Base-by-base conservation (phyloP, 2,113 vertebrate genomes). In the Channa maculata region DNA sequence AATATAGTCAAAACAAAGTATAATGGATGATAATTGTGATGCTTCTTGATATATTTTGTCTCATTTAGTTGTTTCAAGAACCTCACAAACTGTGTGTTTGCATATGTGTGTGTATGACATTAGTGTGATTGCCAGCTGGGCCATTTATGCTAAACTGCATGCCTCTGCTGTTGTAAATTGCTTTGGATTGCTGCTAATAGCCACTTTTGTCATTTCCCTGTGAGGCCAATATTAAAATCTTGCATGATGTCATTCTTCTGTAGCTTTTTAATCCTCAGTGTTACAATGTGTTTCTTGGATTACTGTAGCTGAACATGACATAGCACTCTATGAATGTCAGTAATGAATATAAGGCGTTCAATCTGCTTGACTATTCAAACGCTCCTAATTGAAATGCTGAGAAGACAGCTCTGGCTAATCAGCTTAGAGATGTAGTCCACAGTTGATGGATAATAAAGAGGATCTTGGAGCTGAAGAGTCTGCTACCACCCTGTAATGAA, bases 381-480 rank as follows among this genome's bases (percentile, higher is more conserved):
- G 71, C 50, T 86, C 70, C 70, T 90, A 92, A 92, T 92, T 92
- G 91, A 91, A 91, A 89, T 70, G 71, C 82, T 90, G 84, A 91
- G 88, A 88, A 88, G 89, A 77, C 74, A 67, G 89, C 88, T 83
- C 69, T 37, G 74, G 85, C 75, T 92, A 92, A 91, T 92, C 91
- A 89, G 87, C 91, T 92, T 91, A 92, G 80, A 83, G 82, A 89
- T 89, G 86, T 84, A 86, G 86, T 86, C 85, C 78, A 63, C 80
- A 85, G 81, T 79, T 77, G 82, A 79, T 39, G 52, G 84, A 87
- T 91, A 86, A 90, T 91, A 86, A 88, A 88, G 84, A 89, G 85
- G 88, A 89, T 90, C 87, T 85, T 49, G 48, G 70, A 44, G 83
- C 82, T 71, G 78, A 89, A 77, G 82, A 88, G 80, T 83, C 80